These are phyloP conservation scores for Pachycephus smyrnensis DNA, from an alignment of 2,888 invertebrate species.

Conservation along the genomic window DNA sequence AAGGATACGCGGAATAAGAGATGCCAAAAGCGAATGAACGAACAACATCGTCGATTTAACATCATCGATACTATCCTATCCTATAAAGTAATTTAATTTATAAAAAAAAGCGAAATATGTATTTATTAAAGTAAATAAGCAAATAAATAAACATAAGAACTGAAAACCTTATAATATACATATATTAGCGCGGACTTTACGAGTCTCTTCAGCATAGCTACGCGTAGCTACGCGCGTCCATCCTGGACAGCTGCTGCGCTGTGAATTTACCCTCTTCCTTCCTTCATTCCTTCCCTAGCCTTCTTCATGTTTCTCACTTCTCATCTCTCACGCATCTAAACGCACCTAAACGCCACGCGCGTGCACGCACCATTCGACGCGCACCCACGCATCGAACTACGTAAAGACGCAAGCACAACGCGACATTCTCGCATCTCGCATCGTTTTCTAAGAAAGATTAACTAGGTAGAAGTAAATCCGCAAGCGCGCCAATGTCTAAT, in stretches of 20 bases:
- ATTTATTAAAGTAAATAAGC: slow-evolving; percentile 68
- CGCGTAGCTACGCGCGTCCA: not conserved
- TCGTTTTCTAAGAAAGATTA: slow-evolving; percentile 12
- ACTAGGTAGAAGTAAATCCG: not conserved
- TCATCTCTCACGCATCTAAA: not conserved
- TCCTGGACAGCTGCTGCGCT: no score
- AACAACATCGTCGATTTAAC: slow-evolving; percentile 24
- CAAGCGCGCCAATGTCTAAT: slow-evolving; percentile 15
- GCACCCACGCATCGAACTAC: not conserved
- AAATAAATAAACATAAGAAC: slow-evolving; percentile 39
- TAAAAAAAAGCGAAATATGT: slow-evolving; percentile 66
- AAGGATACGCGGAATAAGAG: slow-evolving; percentile 15
- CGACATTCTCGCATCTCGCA: slow-evolving; percentile 1
- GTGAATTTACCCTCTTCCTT: not conserved
- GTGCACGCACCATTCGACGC: no score
- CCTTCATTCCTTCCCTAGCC: not conserved
- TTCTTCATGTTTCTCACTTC: not conserved
- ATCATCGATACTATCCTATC: slow-evolving; percentile 64
- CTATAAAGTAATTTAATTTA: slow-evolving; percentile 67
- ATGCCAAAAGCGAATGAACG: slow-evolving; percentile 4
- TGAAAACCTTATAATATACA: slow-evolving; percentile 11
- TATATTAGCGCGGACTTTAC: not conserved
- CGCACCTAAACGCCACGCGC: no score
- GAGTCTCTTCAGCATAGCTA: not conserved
- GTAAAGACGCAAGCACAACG: not conserved